phyloP scores from a whole-genome alignment of 2,888 invertebrate genomes.

The Drosophila suboccidentalis region DNA sequence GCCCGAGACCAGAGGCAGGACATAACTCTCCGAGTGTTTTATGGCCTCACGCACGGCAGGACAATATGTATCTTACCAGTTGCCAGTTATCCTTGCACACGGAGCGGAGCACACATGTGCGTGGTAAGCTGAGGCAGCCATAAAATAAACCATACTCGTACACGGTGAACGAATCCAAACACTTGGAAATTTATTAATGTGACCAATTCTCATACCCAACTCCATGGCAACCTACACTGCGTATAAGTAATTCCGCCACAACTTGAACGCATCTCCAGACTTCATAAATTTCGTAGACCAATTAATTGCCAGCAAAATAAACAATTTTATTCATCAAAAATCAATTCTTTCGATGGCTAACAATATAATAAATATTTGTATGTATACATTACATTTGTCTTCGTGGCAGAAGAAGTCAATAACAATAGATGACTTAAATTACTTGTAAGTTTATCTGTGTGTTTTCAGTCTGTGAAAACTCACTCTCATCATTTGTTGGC shows the following conservation, averaged over 20 bases:
- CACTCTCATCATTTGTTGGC: background rate
- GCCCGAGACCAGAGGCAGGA: slow-evolving; percentile 29
- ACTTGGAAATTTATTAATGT: slow-evolving; percentile 76
- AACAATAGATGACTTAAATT: slow-evolving; percentile 46
- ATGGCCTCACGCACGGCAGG: slow-evolving; percentile 77
- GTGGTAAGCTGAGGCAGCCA: slow-evolving; percentile 61
- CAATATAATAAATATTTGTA: background rate
- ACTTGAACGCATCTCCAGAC: slow-evolving; percentile 39
- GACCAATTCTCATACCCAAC: slow-evolving; percentile 7
- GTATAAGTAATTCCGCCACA: slow-evolving; percentile 31
- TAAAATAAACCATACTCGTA: slow-evolving; percentile 67
- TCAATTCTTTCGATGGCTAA: slow-evolving; percentile 27
- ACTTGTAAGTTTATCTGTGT: slow-evolving; percentile 11
- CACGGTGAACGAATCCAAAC: slow-evolving; percentile 56
- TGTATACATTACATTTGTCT: background rate
- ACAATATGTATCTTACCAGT: slow-evolving; percentile 74
- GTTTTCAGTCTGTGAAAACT: slow-evolving; percentile 24
- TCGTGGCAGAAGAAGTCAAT: background rate
- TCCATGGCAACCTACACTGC: slow-evolving; percentile 1
- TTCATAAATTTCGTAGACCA: slow-evolving; percentile 46
- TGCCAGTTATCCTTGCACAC: slow-evolving; percentile 50
- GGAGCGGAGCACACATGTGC: slow-evolving; percentile 50
- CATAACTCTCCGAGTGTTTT: slow-evolving; percentile 77
- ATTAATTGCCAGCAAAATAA: slow-evolving; percentile 47
- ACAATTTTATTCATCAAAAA: slow-evolving; percentile 68